A percentile compares a stretch with the other conserved stretches of the same genome.
Evolutionary conservation across 2,113 vertebrate species (phyloP).

Genomic region (Recurvirostra avosetta): DNA sequence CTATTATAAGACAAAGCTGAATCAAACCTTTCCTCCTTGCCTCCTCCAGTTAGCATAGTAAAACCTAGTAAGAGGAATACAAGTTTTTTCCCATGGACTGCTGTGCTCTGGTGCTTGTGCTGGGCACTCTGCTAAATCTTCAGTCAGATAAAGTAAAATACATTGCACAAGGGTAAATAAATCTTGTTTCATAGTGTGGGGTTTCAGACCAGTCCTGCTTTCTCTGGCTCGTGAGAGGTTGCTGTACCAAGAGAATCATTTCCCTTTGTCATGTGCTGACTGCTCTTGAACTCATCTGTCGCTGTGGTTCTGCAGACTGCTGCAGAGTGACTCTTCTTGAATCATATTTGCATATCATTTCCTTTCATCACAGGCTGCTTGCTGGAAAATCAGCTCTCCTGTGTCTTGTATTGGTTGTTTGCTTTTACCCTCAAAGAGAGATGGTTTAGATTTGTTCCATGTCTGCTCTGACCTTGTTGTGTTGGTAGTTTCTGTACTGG

Average conservation of each 20-base stretch:
- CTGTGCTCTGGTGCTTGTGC: background rate
- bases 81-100: background rate
- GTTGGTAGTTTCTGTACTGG: background rate
- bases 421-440: background rate
- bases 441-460: background rate
- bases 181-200: background rate
- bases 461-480: background rate
- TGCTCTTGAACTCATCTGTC: background rate
- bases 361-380: background rate
- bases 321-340: background rate
- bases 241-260: background rate
- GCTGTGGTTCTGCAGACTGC: conserved; percentile 29
- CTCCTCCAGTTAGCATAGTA: background rate
- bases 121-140: background rate
- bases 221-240: background rate
- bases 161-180: background rate
- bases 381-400: background rate
- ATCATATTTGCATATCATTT: background rate
- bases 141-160: background rate
- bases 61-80: background rate
- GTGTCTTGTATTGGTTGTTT: background rate
- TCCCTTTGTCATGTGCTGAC: background rate
- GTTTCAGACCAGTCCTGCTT: background rate
- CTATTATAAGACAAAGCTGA: background rate
- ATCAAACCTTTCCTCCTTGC: background rate